A percentile compares a stretch with the other conserved stretches of the same genome.
Evolutionary conservation across 2,797 vertebrate species (phyloP).

Genomic region (Astyanax mexicanus): DNA sequence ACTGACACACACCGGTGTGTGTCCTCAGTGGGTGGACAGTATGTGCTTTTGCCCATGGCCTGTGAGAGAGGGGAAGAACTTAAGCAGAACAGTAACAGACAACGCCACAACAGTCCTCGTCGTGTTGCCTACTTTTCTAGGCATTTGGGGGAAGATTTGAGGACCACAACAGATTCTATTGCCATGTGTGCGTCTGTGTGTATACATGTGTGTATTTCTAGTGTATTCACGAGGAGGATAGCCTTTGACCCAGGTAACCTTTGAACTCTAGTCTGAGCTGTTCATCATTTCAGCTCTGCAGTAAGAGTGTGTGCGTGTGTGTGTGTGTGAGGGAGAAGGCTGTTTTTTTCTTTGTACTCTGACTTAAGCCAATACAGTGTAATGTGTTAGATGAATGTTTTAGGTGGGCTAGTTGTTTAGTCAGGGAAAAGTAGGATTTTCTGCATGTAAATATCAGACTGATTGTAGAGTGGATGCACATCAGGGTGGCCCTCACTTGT

Average conservation of each 20-base stretch:
- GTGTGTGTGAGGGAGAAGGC: constrained; percentile 19
- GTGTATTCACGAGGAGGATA: constrained; percentile 45
- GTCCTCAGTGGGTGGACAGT: constrained; percentile 8
- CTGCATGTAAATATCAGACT: constrained; percentile 60
- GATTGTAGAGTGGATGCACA: constrained; percentile 45
- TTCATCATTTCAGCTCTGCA: constrained; percentile 32
- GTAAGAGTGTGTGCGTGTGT: constrained; percentile 23
- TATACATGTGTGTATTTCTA: constrained; percentile 49
- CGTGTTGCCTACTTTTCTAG: constrained; percentile 41
- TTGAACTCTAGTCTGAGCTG: constrained; percentile 40
- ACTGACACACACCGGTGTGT: constrained; percentile 16
- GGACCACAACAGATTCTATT: constrained; percentile 37
- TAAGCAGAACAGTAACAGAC: constrained; percentile 35
- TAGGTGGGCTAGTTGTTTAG: constrained; percentile 56
- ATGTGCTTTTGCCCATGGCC: constrained; percentile 39
- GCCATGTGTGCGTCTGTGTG: constrained; percentile 43
- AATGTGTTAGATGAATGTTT: constrained; percentile 57
- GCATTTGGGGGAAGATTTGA: constrained; percentile 39
- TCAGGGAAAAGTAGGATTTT: constrained; percentile 57
- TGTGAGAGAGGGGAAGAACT: constrained; percentile 33
- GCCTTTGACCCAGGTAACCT: constrained; percentile 56
- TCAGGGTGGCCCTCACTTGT: constrained; percentile 45
- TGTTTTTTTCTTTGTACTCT: constrained; percentile 48
- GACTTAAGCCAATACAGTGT: constrained; percentile 57
- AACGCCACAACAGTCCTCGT: constrained; percentile 11